Evolutionary conservation across 2,888 invertebrate genomes (phyloP).

Genomic region (Graphium colonna): DNA sequence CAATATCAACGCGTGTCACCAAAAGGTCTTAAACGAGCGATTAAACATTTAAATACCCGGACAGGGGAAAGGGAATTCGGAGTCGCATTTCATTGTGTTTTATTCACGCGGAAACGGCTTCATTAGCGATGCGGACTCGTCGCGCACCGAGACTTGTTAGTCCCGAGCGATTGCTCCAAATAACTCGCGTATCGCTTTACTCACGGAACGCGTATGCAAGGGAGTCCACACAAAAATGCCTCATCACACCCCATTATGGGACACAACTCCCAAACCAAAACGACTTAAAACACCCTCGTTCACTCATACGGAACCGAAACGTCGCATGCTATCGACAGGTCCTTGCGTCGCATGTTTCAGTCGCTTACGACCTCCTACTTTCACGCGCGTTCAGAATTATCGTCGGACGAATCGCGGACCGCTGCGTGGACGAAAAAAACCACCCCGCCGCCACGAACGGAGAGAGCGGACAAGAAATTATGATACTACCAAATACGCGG

Average conservation of each 20-base stretch:
- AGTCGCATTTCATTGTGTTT: background rate
- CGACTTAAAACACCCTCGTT: slow-evolving; percentile 31
- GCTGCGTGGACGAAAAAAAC: slow-evolving; percentile 42
- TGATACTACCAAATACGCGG: slow-evolving; percentile 73
- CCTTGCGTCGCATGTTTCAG: no score
- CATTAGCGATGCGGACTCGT: slow-evolving; percentile 2
- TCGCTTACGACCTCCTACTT: slow-evolving; percentile 23
- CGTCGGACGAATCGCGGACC: slow-evolving; percentile 51
- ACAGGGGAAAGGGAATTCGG: background rate
- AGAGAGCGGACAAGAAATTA: slow-evolving; percentile 62
- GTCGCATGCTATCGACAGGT: no score
- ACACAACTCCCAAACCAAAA: slow-evolving; percentile 45
- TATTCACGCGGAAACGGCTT: slow-evolving; percentile 9
- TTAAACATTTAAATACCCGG: background rate
- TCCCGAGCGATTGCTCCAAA: slow-evolving; percentile 16
- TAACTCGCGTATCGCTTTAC: slow-evolving; percentile 15
- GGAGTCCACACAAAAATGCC: slow-evolving; percentile 44
- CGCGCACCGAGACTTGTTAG: slow-evolving; percentile 8
- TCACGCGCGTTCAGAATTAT: slow-evolving; percentile 54
- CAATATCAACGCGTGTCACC: background rate
- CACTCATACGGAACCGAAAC: no score
- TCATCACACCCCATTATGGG: slow-evolving; percentile 55
- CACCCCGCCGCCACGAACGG: slow-evolving; percentile 36
- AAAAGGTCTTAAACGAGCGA: background rate
- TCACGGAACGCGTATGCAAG: slow-evolving; percentile 15